Percentiles rank a stretch among this genome's conserved stretches.
phyloP scores from a whole-genome alignment of 2,113 vertebrate species.

The Phaethon lepturus region DNA sequence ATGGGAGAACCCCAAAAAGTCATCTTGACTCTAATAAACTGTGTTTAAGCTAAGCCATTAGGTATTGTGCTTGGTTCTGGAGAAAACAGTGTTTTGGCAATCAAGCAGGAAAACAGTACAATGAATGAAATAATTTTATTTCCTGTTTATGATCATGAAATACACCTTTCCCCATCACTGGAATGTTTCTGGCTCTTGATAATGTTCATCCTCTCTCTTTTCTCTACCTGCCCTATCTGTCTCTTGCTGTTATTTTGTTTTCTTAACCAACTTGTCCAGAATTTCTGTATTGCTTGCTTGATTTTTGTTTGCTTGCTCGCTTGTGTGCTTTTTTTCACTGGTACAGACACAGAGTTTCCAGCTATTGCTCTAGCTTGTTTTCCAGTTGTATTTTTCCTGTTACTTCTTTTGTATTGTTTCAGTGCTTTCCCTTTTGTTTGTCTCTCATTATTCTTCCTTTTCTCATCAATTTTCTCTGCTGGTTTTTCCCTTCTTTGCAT shows the following conservation, averaged over 20 bases:
- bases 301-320: neutral
- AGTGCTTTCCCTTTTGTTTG: conserved; percentile 1
- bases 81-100: neutral
- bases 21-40: neutral
- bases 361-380: conserved; percentile 15
- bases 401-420: conserved; percentile 10
- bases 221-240: neutral
- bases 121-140: conserved; percentile 1
- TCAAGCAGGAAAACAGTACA: neutral
- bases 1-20: neutral
- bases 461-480: conserved; percentile 50
- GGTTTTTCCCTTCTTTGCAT: conserved; percentile 11
- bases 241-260: neutral
- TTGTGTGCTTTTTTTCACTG: neutral
- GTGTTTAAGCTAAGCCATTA: neutral
- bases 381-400: neutral
- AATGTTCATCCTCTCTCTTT: neutral
- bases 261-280: neutral
- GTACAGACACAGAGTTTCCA: neutral
- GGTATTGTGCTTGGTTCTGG: neutral
- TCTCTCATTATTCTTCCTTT: conserved; percentile 42
- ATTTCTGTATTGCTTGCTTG: neutral
- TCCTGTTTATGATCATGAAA: conserved; percentile 17
- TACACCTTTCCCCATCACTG: neutral
- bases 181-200: neutral